Evolutionary conservation across 1,140 invertebrate genomes (phyloP).

Genomic region (Argopecten irradians): DNA sequence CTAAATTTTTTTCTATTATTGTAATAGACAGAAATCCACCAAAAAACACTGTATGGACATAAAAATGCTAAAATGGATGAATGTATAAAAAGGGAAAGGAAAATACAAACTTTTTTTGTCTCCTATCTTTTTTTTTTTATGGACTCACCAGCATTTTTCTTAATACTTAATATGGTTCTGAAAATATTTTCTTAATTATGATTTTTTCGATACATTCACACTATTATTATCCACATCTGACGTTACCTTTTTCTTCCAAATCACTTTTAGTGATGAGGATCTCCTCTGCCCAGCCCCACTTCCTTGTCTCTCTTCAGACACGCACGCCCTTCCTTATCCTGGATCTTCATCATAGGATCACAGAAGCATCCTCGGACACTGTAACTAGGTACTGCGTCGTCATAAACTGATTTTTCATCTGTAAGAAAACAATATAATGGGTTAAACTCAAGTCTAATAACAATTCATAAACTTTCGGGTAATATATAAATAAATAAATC

Average conservation of each 20-base stretch:
- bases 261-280: conserved; percentile 80
- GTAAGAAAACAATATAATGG: conserved; percentile 35
- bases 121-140: no score
- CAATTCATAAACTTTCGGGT: no score
- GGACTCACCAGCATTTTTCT: no score
- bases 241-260: conserved; percentile 77
- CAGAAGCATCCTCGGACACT: conserved; percentile 84
- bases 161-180: no score
- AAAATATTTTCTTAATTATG: not conserved
- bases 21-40: no score
- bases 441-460: no score
- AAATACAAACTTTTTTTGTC: no score
- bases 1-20: no score
- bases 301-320: conserved; percentile 85
- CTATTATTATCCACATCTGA: not conserved
- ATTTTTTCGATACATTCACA: not conserved
- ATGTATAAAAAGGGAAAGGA: no score
- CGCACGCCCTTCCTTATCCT: conserved; percentile 86
- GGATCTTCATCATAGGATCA: conserved; percentile 91
- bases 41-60: no score
- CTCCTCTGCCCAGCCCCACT: conserved; percentile 85
- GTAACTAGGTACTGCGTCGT: conserved; percentile 88
- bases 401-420: conserved; percentile 82
- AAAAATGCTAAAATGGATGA: no score
- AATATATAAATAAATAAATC: no score